Percentiles rank a stretch among this genome's conserved stretches.
phyloP scores from a whole-genome alignment of 1,140 invertebrate species.

The Hypsibius dujardini region DNA sequence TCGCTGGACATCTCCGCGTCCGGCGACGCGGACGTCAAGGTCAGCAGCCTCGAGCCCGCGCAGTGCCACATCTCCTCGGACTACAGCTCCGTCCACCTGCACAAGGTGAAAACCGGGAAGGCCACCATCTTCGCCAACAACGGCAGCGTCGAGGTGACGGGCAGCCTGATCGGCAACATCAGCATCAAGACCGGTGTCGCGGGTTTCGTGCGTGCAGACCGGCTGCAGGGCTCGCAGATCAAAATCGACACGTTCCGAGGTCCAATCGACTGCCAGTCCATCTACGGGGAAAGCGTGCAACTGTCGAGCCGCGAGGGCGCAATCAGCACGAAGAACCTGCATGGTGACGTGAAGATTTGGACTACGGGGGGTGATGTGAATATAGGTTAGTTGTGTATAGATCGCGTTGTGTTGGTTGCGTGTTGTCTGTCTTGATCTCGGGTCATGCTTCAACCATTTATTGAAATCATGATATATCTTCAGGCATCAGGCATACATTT shows the following conservation, averaged over 20 bases:
- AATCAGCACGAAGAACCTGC: neutral
- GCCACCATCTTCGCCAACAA: slow-evolving; percentile 5
- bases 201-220: slow-evolving; percentile 4
- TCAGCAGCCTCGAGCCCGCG: neutral
- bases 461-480: neutral
- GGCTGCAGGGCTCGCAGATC: neutral
- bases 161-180: neutral
- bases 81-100: neutral
- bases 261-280: neutral
- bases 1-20: neutral
- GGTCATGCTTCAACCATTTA: neutral
- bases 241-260: neutral
- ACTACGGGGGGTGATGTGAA: neutral
- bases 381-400: neutral
- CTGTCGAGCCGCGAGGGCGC: neutral
- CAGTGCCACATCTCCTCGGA: neutral
- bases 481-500: neutral
- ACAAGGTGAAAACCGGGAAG: neutral
- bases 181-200: neutral
- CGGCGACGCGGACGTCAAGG: neutral
- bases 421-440: neutral
- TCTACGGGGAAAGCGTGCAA: neutral
- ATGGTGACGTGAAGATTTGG: neutral
- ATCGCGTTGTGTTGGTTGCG: no score
- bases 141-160: slow-evolving; percentile 3